Evolutionary conservation across 2,888 invertebrate genomes (phyloP).

Genomic region (Galerucella nymphaeae): DNA sequence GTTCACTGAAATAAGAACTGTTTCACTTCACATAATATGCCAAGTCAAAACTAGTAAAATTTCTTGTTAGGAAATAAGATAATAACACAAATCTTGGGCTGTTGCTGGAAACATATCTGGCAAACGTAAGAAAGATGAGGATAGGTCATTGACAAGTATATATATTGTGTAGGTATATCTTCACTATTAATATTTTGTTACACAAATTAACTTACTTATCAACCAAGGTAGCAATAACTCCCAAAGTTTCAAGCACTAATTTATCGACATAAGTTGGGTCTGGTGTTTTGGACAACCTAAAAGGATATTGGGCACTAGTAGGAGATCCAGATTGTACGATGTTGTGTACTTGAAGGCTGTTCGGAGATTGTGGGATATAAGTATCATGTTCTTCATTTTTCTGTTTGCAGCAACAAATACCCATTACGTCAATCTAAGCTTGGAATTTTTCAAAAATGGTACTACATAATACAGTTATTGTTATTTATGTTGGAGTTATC

Average conservation of each 20-base stretch:
- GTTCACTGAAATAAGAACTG: conserved; percentile 71
- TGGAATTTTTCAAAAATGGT: conserved; percentile 35
- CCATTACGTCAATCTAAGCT: conserved; percentile 69
- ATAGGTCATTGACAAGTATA: no score
- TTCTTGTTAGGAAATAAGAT: background rate
- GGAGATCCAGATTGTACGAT: conserved; percentile 55
- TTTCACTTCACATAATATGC: background rate
- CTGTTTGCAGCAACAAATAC: conserved; percentile 81
- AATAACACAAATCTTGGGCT: no score
- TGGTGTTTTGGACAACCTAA: conserved; percentile 51
- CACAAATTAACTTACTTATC: conserved; percentile 76
- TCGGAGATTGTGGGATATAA: conserved; percentile 61
- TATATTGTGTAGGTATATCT: no score
- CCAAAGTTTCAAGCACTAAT: conserved; percentile 83
- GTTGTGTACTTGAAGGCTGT: conserved; percentile 42
- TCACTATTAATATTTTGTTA: no score
- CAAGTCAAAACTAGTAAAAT: background rate
- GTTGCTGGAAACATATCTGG: no score
- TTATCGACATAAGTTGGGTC: conserved; percentile 69
- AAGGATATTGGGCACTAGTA: conserved; percentile 47
- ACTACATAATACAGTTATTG: conserved; percentile 52
- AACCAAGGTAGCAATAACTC: conserved; percentile 83
- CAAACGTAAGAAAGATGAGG: no score
- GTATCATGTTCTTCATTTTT: conserved; percentile 68
- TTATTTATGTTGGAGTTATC: conserved; percentile 59